These are phyloP conservation scores for Mycalesis mineus DNA, from an alignment of 2,888 invertebrate genomes.

Conservation along the genomic window DNA sequence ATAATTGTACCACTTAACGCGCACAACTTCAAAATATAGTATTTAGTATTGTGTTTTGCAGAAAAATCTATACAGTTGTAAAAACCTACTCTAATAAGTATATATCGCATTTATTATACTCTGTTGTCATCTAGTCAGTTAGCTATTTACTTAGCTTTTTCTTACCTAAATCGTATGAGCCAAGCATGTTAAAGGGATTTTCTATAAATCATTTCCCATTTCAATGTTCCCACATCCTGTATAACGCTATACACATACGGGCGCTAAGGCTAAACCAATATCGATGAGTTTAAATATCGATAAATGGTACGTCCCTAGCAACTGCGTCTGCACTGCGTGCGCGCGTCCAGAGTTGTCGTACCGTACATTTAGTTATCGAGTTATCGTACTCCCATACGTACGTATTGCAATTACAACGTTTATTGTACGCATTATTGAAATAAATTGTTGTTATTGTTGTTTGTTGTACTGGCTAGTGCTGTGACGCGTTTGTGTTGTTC, in stretches of 20 bases:
- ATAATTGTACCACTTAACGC: too few relatives aligned
- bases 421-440: not conserved
- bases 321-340: conserved; percentile 14
- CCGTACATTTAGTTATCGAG: conserved; percentile 20
- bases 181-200: too few relatives aligned
- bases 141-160: too few relatives aligned
- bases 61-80: too few relatives aligned
- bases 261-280: conserved; percentile 20
- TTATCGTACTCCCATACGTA: conserved; percentile 15
- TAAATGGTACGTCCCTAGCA: conserved; percentile 23
- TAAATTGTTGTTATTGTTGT: not conserved
- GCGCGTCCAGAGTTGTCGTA: not conserved
- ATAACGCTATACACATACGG: conserved; percentile 14
- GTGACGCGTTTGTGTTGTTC: not conserved
- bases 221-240: not conserved
- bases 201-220: too few relatives aligned
- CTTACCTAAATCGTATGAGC: too few relatives aligned
- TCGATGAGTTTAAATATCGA: conserved; percentile 28
- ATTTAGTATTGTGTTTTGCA: too few relatives aligned
- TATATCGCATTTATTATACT: too few relatives aligned
- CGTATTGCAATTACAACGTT: conserved; percentile 4
- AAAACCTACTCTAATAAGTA: too few relatives aligned
- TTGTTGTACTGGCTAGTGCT: not conserved
- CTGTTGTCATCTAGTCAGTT: too few relatives aligned
- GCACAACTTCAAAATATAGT: too few relatives aligned